Base-by-base conservation (phyloP, 2,888 invertebrate species). In the Euproctis similis region DNA sequence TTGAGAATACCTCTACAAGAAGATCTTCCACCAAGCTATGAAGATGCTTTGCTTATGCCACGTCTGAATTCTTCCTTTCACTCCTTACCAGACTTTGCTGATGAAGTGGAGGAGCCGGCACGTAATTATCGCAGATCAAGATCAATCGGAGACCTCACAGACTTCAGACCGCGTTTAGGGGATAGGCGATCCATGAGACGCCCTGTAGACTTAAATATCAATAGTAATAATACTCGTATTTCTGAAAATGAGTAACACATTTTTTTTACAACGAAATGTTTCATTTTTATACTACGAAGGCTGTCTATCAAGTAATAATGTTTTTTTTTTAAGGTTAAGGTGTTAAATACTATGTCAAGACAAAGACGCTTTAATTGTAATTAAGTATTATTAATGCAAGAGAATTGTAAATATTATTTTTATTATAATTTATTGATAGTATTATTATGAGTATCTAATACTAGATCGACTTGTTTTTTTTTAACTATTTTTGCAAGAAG, bases 31-130 rank as follows among this genome's bases (percentile, higher is more conserved):
- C 93, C 93, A 0, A 90, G 87, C 7, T 93, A 93, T 52, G 91
- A 90, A 33, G 93, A 92, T 60, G 93, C 93, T 0, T 69, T 93
- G 12, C 73, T 89, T 17, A 89, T 93, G 89, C 91, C 92, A 5
- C 87, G 89, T 33, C 56, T 91, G 26, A 89, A 88, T 40, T 68
- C 88, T 1, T 89, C 90, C 0, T 88, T 87, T 44, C 87, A 88
- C 44, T 89, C 89, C 0, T 44, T 86, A 8, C 84, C 85, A 23
- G 85, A 84, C 38, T 77, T 85, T 11, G 57, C 85, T 0, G 78
- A 80, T 9, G 70, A 66, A 16, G 70, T 73, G 1, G 74, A 76
- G n/a, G 42, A 62, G 41, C 36, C 59, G 1, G 37, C 34, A 11
- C 60, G 60, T 7, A 48, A 56, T 6, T 58, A 73, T 35, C 63